These are phyloP conservation scores for Chaetophractus vellerosus DNA, from an alignment of 2,797 vertebrate genomes.

Conservation along the genomic window DNA sequence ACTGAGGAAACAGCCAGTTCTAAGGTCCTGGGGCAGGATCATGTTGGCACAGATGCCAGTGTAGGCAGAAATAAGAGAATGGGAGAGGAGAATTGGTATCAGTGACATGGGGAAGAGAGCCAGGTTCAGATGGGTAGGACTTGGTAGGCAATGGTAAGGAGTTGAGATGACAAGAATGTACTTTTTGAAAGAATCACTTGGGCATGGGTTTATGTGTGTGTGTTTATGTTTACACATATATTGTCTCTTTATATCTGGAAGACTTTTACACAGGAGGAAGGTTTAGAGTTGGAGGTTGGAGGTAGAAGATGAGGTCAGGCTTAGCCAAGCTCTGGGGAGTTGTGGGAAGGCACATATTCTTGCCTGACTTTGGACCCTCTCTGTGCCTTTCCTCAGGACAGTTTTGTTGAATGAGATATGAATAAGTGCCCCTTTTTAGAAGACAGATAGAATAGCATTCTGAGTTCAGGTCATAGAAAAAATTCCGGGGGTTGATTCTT, in stretches of 20 bases:
- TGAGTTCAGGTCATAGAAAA: background rate
- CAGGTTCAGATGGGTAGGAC: background rate
- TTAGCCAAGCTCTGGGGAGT: background rate
- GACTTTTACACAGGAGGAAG: background rate
- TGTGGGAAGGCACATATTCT: background rate
- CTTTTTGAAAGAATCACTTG: conserved; percentile 18
- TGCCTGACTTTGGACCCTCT: background rate
- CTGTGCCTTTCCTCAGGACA: background rate
- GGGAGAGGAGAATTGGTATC: background rate
- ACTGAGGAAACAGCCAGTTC: background rate
- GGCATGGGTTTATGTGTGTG: background rate
- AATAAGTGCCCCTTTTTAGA: conserved; percentile 9
- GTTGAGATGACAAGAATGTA: background rate
- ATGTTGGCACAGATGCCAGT: background rate
- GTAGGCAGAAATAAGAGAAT: background rate
- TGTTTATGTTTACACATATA: background rate
- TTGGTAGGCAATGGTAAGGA: background rate
- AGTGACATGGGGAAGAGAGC: background rate
- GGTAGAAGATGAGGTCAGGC: background rate
- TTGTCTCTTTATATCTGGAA: background rate
- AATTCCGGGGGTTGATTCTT: background rate
- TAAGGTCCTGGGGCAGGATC: background rate
- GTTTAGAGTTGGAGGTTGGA: background rate
- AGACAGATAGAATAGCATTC: background rate
- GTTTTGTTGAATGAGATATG: background rate